Percentiles rank a stretch among this genome's conserved stretches.
These are phyloP conservation scores for Drosophila ezoana DNA, from an alignment of 2,888 invertebrate genomes.

Conservation along the genomic window DNA sequence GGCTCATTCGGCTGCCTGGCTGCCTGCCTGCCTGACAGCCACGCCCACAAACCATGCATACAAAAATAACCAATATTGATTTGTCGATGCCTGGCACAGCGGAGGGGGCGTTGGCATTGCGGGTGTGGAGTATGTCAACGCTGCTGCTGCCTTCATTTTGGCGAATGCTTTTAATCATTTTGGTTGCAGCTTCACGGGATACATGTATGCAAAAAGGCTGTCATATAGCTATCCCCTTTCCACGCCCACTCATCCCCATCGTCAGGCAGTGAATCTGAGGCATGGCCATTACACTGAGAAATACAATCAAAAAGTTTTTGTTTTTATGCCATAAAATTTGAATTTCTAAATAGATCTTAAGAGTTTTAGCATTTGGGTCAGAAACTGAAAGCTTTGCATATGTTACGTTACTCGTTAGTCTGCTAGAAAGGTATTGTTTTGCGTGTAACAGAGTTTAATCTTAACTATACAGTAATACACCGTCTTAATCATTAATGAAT, in stretches of 20 bases:
- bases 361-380: conserved; percentile 8
- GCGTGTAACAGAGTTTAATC: neutral
- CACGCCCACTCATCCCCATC: neutral
- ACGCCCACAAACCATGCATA: conserved; percentile 74
- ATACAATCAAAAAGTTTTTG: conserved; percentile 7
- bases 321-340: conserved; percentile 16
- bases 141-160: conserved; percentile 45
- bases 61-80: conserved; percentile 80
- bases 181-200: conserved; percentile 49
- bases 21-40: conserved; percentile 37
- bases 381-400: conserved; percentile 8
- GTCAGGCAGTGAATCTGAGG: neutral
- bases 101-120: neutral
- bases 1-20: conserved; percentile 2
- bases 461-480: neutral
- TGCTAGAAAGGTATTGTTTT: neutral
- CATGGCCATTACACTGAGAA: conserved; percentile 17
- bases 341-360: conserved; percentile 18
- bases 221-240: conserved; percentile 12
- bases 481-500: too few species aligned
- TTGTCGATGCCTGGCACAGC: conserved; percentile 49
- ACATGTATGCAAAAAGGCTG: conserved; percentile 56
- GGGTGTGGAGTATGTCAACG: conserved; percentile 40
- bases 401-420: neutral
- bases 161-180: conserved; percentile 62